Percentiles rank a stretch among this genome's conserved stretches.
phyloP scores from a whole-genome alignment of 2,113 vertebrate species.

The Melospiza melodia region DNA sequence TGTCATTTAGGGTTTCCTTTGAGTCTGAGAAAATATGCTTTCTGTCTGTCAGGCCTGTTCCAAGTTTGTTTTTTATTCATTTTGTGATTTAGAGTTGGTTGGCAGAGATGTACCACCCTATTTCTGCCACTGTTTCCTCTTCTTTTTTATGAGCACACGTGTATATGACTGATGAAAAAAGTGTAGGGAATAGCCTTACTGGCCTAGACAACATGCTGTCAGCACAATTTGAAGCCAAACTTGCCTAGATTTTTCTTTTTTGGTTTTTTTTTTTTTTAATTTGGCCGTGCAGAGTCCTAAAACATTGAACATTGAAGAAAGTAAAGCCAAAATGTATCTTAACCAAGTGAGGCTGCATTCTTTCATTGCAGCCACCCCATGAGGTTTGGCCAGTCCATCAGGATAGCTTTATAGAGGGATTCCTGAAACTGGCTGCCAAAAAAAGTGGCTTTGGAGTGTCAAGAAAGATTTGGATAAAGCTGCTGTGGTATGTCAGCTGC shows the following conservation, averaged over 20 bases:
- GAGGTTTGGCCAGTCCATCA: background rate
- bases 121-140: background rate
- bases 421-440: background rate
- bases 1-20: background rate
- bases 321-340: background rate
- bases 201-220: background rate
- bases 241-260: background rate
- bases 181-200: background rate
- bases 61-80: background rate
- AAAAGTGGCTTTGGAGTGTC: background rate
- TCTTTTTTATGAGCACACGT: background rate
- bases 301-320: background rate
- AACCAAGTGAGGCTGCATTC: background rate
- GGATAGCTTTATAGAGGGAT: background rate
- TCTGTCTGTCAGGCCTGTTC: background rate
- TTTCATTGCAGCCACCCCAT: background rate
- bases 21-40: background rate
- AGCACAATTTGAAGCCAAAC: background rate
- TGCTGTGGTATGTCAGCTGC: background rate
- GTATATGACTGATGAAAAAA: background rate
- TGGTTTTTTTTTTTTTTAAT: background rate
- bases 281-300: background rate
- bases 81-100: background rate
- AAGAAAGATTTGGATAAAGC: background rate
- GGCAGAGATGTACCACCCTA: background rate